A percentile compares a stretch with the other conserved stretches of the same genome.
Evolutionary conservation across 2,113 vertebrate genomes (phyloP).

Genomic region (Cyanoramphus novaezelandiae): DNA sequence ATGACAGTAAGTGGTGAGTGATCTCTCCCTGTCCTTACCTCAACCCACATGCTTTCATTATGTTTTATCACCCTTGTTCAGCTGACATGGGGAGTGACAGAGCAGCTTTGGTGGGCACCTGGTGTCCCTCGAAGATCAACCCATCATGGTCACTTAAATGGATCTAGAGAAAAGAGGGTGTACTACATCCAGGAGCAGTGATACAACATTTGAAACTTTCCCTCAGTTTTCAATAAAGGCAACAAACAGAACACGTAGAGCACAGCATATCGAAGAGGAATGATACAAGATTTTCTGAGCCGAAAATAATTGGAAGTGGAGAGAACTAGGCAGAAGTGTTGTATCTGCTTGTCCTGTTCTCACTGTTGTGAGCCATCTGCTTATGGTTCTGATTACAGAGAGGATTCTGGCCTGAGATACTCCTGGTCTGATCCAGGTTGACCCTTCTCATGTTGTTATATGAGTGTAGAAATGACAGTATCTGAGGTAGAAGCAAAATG

Average conservation of each 20-base stretch:
- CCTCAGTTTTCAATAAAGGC: background rate
- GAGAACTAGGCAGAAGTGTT: background rate
- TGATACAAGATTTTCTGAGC: background rate
- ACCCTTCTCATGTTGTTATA: background rate
- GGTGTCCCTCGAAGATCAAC: background rate
- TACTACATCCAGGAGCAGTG: background rate
- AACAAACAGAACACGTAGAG: background rate
- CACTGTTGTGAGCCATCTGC: slow-evolving; percentile 3
- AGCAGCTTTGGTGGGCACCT: background rate
- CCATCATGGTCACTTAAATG: background rate
- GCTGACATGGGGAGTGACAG: background rate
- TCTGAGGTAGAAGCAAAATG: background rate
- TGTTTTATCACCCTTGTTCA: background rate
- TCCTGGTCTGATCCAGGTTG: background rate
- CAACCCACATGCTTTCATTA: background rate
- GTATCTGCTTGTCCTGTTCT: background rate
- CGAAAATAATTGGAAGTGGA: background rate
- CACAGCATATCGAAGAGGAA: background rate
- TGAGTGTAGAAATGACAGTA: background rate
- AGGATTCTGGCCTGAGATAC: background rate
- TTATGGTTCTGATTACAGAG: background rate
- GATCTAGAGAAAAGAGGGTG: background rate
- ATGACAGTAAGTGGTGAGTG: background rate
- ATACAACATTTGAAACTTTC: background rate
- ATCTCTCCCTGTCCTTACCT: background rate